These are phyloP conservation scores for Terebella lapidaria DNA, from an alignment of 2,888 invertebrate species.

Conservation along the genomic window DNA sequence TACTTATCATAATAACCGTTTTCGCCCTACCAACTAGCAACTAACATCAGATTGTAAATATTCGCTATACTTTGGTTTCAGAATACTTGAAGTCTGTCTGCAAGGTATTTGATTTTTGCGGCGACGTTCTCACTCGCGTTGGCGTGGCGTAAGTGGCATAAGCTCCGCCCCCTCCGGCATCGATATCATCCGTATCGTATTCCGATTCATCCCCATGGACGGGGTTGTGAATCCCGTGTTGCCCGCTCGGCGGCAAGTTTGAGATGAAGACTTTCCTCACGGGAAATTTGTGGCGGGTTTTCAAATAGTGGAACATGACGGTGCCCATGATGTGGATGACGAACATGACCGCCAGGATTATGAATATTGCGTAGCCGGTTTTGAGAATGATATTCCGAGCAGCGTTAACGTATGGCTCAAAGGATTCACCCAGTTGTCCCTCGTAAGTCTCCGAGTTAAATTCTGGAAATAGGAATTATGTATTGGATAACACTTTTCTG, in stretches of 20 bases:
- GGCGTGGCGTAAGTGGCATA: background rate
- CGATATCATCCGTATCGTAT: constrained; percentile 11
- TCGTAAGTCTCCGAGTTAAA: constrained; percentile 6
- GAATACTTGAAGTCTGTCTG: constrained; percentile 15
- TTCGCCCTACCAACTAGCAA: too few species aligned
- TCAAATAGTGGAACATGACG: constrained; percentile 24
- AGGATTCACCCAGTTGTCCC: constrained; percentile 8
- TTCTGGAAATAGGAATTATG: constrained; percentile 1
- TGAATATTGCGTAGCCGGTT: constrained; percentile 20
- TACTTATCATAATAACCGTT: too few species aligned
- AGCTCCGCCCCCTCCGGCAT: constrained; percentile 5
- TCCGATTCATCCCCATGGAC: constrained; percentile 6
- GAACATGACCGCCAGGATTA: constrained; percentile 18
- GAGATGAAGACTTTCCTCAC: constrained; percentile 17
- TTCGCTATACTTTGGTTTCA: constrained; percentile 11
- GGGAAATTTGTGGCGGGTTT: constrained; percentile 14
- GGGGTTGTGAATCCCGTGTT: constrained; percentile 8
- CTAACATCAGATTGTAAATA: too few species aligned
- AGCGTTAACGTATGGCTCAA: constrained; percentile 15
- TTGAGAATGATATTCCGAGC: constrained; percentile 15
- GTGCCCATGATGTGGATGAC: constrained; percentile 21
- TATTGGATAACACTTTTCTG: too few species aligned
- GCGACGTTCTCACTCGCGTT: background rate
- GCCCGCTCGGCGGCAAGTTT: background rate
- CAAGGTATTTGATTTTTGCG: background rate